These are phyloP conservation scores for Taphrorychus bicolor DNA, from an alignment of 2,888 invertebrate species.

Conservation along the genomic window DNA sequence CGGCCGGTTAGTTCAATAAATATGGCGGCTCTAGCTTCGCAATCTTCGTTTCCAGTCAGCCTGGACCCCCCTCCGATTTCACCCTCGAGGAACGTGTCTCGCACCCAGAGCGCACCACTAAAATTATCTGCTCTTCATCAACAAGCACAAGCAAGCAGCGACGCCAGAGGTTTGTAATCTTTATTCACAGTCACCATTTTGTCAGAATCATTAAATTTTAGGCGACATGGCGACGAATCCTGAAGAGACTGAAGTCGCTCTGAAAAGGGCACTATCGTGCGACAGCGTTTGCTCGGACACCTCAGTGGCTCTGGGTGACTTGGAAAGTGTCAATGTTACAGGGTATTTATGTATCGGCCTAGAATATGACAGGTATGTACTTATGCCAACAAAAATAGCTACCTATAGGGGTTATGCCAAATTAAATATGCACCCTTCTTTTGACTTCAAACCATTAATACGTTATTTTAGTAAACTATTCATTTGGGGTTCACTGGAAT, in stretches of 20 bases:
- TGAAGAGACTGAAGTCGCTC: slow-evolving; percentile 48
- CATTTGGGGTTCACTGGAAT: neutral
- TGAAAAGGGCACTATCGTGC: slow-evolving; percentile 76
- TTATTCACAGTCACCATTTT: neutral
- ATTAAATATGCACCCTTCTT: too few relatives aligned
- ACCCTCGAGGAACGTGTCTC: slow-evolving; percentile 28
- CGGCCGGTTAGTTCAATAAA: slow-evolving; percentile 57
- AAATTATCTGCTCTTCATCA: slow-evolving; percentile 20
- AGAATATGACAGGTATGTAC: slow-evolving; percentile 79
- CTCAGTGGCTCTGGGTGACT: slow-evolving; percentile 73
- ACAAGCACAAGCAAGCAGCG: slow-evolving; percentile 13
- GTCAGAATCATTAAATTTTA: neutral
- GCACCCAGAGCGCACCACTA: slow-evolving; percentile 41
- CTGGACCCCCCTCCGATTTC: slow-evolving; percentile 53
- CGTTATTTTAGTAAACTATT: neutral
- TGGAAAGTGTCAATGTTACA: slow-evolving; percentile 74
- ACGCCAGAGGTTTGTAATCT: slow-evolving; percentile 21
- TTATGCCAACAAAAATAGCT: too few relatives aligned
- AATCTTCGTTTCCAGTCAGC: slow-evolving; percentile 54
- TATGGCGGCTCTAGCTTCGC: slow-evolving; percentile 53
- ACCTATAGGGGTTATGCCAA: too few relatives aligned
- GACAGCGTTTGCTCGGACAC: slow-evolving; percentile 84
- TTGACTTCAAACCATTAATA: neutral
- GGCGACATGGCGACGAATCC: neutral
- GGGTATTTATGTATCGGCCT: slow-evolving; percentile 80